These are phyloP conservation scores for Hydra vulgaris DNA, from an alignment of 30 jellyfish, hydroid and myxozoan species.

Conservation along the genomic window DNA sequence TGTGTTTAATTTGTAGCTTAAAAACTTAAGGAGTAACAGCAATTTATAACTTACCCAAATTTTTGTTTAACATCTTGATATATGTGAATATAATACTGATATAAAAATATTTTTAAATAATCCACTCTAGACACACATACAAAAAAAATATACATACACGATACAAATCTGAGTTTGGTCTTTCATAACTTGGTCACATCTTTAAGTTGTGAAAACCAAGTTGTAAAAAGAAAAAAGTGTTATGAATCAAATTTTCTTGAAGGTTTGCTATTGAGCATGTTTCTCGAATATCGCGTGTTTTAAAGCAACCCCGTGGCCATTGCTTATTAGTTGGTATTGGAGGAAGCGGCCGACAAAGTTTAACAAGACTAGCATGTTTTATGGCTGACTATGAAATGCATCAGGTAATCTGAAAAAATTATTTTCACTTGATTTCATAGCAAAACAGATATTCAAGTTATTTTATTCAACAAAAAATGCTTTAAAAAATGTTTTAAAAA, in stretches of 20 bases:
- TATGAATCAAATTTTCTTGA: not conserved
- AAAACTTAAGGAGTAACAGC: no score
- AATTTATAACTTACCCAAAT: no score
- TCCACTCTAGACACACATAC: no score
- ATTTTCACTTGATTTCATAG: no score
- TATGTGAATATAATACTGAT: no score
- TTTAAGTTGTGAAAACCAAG: no score
- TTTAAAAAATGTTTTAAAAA: no score
- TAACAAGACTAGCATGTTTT: slow-evolving; percentile 89
- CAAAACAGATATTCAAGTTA: not conserved
- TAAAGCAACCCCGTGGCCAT: slow-evolving; percentile 99
- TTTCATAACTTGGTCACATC: not conserved
- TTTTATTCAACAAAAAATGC: not conserved
- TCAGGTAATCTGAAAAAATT: slow-evolving; percentile 78
- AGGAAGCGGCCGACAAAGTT: slow-evolving; percentile 99
- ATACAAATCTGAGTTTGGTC: not conserved
- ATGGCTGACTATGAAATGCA: slow-evolving; percentile 98
- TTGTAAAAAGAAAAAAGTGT: no score
- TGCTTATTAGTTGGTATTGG: slow-evolving; percentile 99
- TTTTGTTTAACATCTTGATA: no score
- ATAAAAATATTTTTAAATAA: no score
- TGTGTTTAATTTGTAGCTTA: no score
- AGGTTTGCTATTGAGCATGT: slow-evolving; percentile 99
- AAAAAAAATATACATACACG: no score
- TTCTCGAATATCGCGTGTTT: slow-evolving; percentile 87